phyloP scores from a whole-genome alignment of 1,140 invertebrate species.

The Hycleus cichorii region DNA sequence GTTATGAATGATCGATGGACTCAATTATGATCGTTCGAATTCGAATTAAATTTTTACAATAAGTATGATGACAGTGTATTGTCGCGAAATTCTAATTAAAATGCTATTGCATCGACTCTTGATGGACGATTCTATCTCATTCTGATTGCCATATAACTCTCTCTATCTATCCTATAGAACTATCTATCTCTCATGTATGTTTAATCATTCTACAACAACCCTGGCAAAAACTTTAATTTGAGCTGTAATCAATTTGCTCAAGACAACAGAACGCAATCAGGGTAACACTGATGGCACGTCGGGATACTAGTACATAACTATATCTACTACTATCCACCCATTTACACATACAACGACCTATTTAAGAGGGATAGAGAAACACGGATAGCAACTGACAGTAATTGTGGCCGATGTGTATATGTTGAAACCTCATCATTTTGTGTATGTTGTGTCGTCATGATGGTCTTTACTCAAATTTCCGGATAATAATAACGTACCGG shows the following conservation, averaged over 20 bases:
- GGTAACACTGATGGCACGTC: conserved; percentile 13
- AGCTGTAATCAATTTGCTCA: conserved; percentile 38
- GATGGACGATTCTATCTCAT: conserved; percentile 1
- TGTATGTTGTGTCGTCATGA: too few relatives aligned
- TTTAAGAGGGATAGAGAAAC: neutral
- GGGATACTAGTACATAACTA: neutral
- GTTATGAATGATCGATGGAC: too few relatives aligned
- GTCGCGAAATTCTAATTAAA: conserved; percentile 30
- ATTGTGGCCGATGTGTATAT: conserved; percentile 11
- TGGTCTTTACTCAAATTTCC: conserved; percentile 5
- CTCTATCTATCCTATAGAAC: too few relatives aligned
- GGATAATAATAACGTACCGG: too few relatives aligned
- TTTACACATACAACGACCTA: too few relatives aligned
- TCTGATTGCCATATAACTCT: too few relatives aligned
- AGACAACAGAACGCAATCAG: conserved; percentile 38
- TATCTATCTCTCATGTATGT: conserved; percentile 24
- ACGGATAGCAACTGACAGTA: conserved; percentile 7
- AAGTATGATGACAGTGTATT: neutral
- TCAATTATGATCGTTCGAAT: neutral
- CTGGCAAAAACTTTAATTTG: conserved; percentile 38
- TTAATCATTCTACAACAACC: conserved; percentile 25
- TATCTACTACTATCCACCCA: too few relatives aligned
- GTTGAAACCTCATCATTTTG: conserved; percentile 6
- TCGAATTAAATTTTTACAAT: neutral
- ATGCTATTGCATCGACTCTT: conserved; percentile 23